Conservation (phyloP, 2,113 vertebrate species). For the Aphelocoma coerulescens region DNA sequence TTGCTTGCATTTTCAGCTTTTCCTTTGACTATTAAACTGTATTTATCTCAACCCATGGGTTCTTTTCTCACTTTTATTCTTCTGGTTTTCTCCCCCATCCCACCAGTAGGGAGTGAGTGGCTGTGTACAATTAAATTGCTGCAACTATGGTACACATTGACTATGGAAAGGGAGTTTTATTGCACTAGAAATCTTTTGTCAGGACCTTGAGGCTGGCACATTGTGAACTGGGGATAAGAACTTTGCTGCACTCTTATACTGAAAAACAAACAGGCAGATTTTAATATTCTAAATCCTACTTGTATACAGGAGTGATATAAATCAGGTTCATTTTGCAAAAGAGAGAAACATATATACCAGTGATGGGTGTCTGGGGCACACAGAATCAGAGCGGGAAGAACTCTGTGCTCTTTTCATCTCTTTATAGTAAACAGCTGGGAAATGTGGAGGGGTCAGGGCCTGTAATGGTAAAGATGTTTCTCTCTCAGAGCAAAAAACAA, state of each 20-base stretch:
- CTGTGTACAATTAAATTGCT: neutral
- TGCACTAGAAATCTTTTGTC: neutral
- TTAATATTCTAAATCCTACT: neutral
- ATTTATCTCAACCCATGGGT: rapidly evolving
- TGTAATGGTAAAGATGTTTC: neutral
- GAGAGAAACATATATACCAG: neutral
- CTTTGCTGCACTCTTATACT: neutral
- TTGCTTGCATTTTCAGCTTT: neutral
- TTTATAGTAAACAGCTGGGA: neutral
- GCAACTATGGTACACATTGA: neutral
- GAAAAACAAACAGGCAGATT: neutral
- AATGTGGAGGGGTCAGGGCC: neutral
- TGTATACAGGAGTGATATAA: neutral
- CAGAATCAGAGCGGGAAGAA: neutral
- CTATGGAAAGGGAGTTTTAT: neutral
- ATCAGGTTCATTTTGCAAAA: neutral
- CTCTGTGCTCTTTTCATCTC: neutral
- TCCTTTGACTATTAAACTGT: neutral
- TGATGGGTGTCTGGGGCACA: neutral
- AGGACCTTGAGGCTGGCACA: neutral
- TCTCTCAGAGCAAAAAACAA: neutral
- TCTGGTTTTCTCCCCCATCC: neutral
- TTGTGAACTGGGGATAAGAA: neutral
- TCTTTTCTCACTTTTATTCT: neutral
- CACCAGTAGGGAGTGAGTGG: no score